Base-by-base conservation (phyloP, 2,113 vertebrate species). In the Octodon degus region DNA sequence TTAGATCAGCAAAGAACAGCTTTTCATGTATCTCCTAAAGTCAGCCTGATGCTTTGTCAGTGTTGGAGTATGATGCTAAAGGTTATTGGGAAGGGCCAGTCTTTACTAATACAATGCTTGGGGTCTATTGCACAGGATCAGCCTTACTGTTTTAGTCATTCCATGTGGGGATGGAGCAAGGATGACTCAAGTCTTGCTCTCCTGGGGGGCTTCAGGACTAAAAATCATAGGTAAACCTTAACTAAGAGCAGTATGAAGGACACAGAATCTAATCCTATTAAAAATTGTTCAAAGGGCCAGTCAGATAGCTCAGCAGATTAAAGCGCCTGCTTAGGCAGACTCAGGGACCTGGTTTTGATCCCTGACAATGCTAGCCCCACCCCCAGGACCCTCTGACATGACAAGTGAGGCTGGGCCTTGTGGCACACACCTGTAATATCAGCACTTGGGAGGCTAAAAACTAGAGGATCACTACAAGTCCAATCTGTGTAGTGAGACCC, bases 21-120 rank as follows among this genome's bases (percentile, higher is more conserved):
- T 98, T 77, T 96, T 98, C 86, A 99, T 99, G 99, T 99, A 99
- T 97, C 72, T 99, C 92, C 99, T 99, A 99, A 99, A 97, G 99
- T 99, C 2, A 98, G 99, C 89, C 10, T 99, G 96, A 99, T 99
- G 99, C 99, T 99, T 81, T 97, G 98, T 92, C 98, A 99, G 67
- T 99, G 99, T 8, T 99, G 99, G 99, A 98, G 99, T 5, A 98
- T 98, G 0, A 98, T 99, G 55, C 99, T 99, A 7, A 99, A 99
- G 99, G 97, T 62, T 50, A 43, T 97, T 99, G 99, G 98, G 99
- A 99, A 92, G 99, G 99, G 97, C 99, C 99, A 80, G 99, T 97
- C 96, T 99, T 98, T 30, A 82, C 99, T 97, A 80, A 55, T 34
- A 55, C 30, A 53, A 22, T 55, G 50, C 17, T 55, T 80, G 16